A percentile compares a stretch with the other conserved stretches of the same genome.
phyloP scores from a whole-genome alignment of 2,888 invertebrate genomes.

The Megastigmus dorsalis region DNA sequence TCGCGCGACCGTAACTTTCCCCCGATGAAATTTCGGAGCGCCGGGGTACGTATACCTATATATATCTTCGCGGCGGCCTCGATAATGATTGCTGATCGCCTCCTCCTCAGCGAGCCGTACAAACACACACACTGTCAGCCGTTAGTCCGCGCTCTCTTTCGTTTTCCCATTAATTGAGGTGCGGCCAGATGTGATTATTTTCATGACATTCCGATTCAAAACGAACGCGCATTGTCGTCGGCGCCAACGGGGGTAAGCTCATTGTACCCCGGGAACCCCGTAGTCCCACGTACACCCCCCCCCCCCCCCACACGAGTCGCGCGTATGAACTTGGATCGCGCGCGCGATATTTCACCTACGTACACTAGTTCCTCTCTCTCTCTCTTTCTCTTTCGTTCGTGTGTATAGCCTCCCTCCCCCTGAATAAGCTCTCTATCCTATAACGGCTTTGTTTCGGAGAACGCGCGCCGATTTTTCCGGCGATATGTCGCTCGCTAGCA shows the following conservation, averaged over 20 bases:
- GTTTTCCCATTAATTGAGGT: slow-evolving; percentile 63
- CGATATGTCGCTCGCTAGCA: slow-evolving; percentile 13
- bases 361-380: too few species aligned
- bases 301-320: background rate
- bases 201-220: slow-evolving; percentile 68
- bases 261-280: slow-evolving; percentile 60
- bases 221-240: slow-evolving; percentile 66
- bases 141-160: background rate
- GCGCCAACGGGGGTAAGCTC: too few species aligned
- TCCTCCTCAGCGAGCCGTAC: too few species aligned
- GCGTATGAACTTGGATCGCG: too few species aligned
- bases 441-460: slow-evolving; percentile 8
- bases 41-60: too few species aligned
- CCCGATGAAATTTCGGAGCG: slow-evolving; percentile 30
- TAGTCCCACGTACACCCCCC: background rate
- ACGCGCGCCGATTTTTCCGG: slow-evolving; percentile 23
- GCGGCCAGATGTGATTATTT: slow-evolving; percentile 67
- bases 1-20: slow-evolving; percentile 34
- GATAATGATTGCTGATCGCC: slow-evolving; percentile 5
- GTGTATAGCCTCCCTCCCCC: too few species aligned
- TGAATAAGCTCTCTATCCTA: background rate
- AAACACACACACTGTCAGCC: too few species aligned
- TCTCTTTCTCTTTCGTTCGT: too few species aligned
- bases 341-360: slow-evolving; percentile 24
- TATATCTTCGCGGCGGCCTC: too few species aligned